Percentiles rank a stretch among this genome's conserved stretches.
Conservation (phyloP, 1,140 invertebrate genomes). For the Nasonia vitripennis region DNA sequence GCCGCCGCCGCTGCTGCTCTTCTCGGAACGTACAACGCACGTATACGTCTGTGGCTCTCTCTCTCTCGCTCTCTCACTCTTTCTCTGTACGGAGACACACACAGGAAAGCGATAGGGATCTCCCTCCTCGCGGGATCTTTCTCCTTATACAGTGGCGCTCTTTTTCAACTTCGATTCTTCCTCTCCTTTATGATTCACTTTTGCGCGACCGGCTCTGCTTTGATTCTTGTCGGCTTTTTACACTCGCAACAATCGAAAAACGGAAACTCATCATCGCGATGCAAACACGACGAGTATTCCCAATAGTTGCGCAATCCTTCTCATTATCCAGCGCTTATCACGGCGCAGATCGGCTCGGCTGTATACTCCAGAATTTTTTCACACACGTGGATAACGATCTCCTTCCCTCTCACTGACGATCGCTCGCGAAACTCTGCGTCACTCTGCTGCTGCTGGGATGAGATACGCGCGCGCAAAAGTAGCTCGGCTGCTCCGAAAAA, state of each 20-base stretch:
- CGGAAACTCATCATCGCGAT: too few relatives aligned
- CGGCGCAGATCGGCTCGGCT: background rate
- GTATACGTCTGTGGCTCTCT: background rate
- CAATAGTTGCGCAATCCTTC: background rate
- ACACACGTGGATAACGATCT: background rate
- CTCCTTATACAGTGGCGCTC: background rate
- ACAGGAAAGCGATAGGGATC: conserved; percentile 75
- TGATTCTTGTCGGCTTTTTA: too few relatives aligned
- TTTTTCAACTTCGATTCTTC: background rate
- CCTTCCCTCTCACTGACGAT: background rate
- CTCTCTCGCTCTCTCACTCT: too few relatives aligned
- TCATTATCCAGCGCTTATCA: background rate
- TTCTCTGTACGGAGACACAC: conserved; percentile 68
- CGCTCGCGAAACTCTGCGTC: background rate
- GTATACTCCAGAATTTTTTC: background rate
- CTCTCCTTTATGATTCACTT: conserved; percentile 10
- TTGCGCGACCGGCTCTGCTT: background rate
- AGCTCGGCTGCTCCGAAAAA: background rate
- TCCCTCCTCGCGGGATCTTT: conserved; percentile 47
- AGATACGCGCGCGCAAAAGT: background rate
- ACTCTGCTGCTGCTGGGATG: background rate
- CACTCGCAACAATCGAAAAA: too few relatives aligned
- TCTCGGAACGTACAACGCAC: conserved; percentile 68
- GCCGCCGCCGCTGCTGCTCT: conserved; percentile 62
- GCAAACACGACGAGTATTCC: background rate